Evolutionary conservation across 2,113 vertebrate species (phyloP).

Genomic region (Myiagra hebetior): DNA sequence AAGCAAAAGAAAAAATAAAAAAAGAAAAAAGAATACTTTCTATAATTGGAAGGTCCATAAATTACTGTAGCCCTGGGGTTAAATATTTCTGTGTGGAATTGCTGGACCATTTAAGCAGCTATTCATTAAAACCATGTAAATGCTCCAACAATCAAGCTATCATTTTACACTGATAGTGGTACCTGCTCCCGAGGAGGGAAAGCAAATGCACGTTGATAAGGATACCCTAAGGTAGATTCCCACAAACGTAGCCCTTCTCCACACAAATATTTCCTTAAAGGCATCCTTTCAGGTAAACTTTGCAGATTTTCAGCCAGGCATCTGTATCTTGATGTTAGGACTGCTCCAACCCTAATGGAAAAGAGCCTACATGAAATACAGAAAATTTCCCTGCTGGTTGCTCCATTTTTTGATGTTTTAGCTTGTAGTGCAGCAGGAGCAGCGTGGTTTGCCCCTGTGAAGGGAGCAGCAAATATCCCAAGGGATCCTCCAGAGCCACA

Average conservation of each 20-base stretch:
- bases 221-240: background rate
- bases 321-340: background rate
- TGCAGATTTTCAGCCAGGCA: background rate
- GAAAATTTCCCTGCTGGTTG: background rate
- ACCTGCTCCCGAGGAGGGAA: background rate
- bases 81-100: slow-evolving; percentile 53
- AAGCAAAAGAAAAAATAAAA: slow-evolving; percentile 10
- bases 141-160: slow-evolving; percentile 28
- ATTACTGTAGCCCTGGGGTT: slow-evolving; percentile 52
- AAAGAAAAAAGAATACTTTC: slow-evolving; percentile 14
- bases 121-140: slow-evolving; percentile 59
- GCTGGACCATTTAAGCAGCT: slow-evolving; percentile 41
- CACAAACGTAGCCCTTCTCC: background rate
- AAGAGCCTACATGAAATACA: background rate
- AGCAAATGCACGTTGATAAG: background rate
- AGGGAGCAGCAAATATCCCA: background rate
- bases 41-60: slow-evolving; percentile 51
- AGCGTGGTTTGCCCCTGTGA: background rate
- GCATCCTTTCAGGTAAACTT: background rate
- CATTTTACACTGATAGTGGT: slow-evolving; percentile 18
- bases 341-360: background rate
- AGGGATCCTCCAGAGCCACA: background rate
- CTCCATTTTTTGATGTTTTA: background rate
- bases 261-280: background rate
- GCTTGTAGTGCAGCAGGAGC: background rate